Evolutionary conservation across 1,140 invertebrate genomes (phyloP).

Genomic region (Hyphantria cunea): DNA sequence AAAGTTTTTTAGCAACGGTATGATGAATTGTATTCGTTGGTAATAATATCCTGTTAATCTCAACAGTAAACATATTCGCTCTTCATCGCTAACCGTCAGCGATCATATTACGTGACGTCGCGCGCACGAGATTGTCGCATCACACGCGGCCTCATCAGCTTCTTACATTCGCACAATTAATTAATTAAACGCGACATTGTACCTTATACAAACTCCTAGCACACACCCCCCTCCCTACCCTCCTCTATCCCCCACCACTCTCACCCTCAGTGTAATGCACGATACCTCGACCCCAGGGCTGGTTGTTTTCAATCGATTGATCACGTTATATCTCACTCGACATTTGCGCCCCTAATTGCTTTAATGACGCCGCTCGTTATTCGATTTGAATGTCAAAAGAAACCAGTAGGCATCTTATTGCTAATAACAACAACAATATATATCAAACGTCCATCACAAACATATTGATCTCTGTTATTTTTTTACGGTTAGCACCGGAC

Average conservation of each 20-base stretch:
- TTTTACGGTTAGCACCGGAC: too few relatives aligned
- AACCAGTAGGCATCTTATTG: not conserved
- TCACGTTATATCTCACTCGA: not conserved
- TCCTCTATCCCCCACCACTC: not conserved
- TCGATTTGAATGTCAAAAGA: not conserved
- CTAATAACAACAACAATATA: not conserved
- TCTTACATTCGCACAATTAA: constrained; percentile 14
- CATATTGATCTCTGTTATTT: too few relatives aligned
- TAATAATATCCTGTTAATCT: too few relatives aligned
- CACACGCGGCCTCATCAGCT: not conserved
- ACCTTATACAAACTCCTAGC: too few relatives aligned
- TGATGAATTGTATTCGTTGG: too few relatives aligned
- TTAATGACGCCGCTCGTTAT: not conserved
- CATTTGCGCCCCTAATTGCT: not conserved
- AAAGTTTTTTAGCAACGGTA: too few relatives aligned
- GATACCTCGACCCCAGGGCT: not conserved
- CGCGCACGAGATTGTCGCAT: not conserved
- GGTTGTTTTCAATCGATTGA: constrained; percentile 1
- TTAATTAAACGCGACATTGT: constrained; percentile 7
- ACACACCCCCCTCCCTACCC: too few relatives aligned
- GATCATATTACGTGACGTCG: not conserved
- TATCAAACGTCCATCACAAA: not conserved
- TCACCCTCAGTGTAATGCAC: not conserved
- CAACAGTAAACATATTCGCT: too few relatives aligned
- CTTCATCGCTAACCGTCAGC: too few relatives aligned